Evolutionary conservation across 1,140 invertebrate species (phyloP), one percentile per base, ranked within the genome.

Genomic region (Chironomus tepperi): DNA sequence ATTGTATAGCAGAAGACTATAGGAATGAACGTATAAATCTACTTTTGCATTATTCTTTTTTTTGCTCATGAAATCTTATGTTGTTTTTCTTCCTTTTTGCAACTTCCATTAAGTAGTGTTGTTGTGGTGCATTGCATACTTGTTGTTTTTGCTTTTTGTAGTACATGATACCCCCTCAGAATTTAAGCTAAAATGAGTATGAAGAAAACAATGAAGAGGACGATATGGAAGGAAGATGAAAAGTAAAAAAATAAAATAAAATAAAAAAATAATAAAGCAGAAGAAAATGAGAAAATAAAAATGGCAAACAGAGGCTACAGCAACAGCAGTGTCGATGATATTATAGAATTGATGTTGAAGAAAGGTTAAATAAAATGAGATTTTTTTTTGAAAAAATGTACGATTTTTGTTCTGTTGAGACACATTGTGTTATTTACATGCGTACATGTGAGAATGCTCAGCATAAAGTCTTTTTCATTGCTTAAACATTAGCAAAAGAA

Each of bases 241-340:
- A 5, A 34, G 24, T 34, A 34, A 34, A 34, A 34, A 34, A 34
- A n/a, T n/a, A 34, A 34, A 2, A 34, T 34, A 34, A 34, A n/a
- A n/a, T n/a, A n/a, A n/a, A n/a, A n/a, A n/a, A n/a, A n/a, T n/a
- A n/a, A n/a, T n/a, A n/a, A 47, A 47, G 8, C 15, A 1, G 8
- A 57, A 57, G 47, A 57, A 57, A 1, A 57, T 5, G 47, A 57
- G 3, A n/a, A 12, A 57, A 57, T n/a, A 12, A 57, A 57, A 57
- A 57, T 57, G 47, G 47, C 47, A 57, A 57, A 57, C 47, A 57
- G 47, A 57, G 47, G 47, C 47, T 47, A 15, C 43, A n/a, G 47
- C 47, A 57, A 57, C n/a, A 15, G 24, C 24, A 34, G 24, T 34
- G 24, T 2, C 24, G 24, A 34, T 34, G 24, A 34, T n/a, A 12